A percentile compares a stretch with the other conserved stretches of the same genome.
phyloP scores from a whole-genome alignment of 2,888 invertebrate species.

The Drymonia ruficornis region DNA sequence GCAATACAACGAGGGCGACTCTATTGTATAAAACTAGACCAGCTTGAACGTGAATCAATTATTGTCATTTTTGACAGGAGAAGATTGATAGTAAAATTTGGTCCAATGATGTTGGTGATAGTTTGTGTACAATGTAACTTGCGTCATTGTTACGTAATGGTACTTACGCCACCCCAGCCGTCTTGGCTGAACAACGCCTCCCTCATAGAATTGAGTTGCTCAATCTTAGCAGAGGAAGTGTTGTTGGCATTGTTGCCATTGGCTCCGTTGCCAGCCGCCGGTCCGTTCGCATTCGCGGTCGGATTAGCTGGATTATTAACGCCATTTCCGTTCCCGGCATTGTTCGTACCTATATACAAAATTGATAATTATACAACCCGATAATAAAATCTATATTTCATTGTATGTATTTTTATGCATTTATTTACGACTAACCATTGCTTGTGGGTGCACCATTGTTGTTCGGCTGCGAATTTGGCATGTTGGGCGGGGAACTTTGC shows the following conservation, averaged over 20 bases:
- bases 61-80: neutral
- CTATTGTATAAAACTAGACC: neutral
- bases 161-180: conserved; percentile 96
- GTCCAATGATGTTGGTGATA: neutral
- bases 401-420: conserved; percentile 10
- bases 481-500: conserved; percentile 75
- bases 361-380: conserved; percentile 10
- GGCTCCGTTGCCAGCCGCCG: conserved; percentile 66
- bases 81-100: neutral
- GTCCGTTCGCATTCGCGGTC: conserved; percentile 66
- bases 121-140: neutral
- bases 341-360: conserved; percentile 64
- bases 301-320: conserved; percentile 77
- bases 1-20: neutral
- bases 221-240: conserved; percentile 91
- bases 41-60: neutral
- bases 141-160: conserved; percentile 6
- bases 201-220: conserved; percentile 95
- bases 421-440: conserved; percentile 61
- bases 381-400: conserved; percentile 5
- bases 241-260: conserved; percentile 81
- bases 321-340: conserved; percentile 68
- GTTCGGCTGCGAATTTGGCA: conserved; percentile 79
- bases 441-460: conserved; percentile 77
- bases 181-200: conserved; percentile 96